Evolutionary conservation across 2,888 invertebrate genomes (phyloP), one percentile per base, ranked within the genome.

Genomic region (Piscicola geometra): DNA sequence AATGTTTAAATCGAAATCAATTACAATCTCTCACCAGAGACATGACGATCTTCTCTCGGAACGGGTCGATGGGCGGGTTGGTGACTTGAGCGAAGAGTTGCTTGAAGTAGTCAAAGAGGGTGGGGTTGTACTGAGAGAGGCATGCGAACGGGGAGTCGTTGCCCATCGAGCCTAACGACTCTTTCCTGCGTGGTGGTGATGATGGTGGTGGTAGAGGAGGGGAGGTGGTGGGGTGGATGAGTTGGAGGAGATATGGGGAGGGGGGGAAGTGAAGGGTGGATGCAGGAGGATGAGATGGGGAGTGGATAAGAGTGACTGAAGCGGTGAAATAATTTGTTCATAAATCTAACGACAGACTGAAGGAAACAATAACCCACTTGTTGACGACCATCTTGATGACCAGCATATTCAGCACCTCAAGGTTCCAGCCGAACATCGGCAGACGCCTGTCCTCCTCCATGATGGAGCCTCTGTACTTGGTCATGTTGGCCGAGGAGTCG

Each of bases 41-140:
- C 98, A 99, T 99, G 78, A 99, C 97, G 80, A 98, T 93, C 87
- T 94, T 94, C 87, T 99, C 99, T 82, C 96, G 90, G 89, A 99
- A 98, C 52, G 99, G 99, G 88, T 99, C 99, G 81, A 99, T 98
- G 2, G 99, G 99, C 3, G 99, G 99, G 88, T 99, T 99, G 81
- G 99, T 99, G 81, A 88, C 88, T 89, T 99, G 99, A 50, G 99
- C 99, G 87, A 99, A 99, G 68, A 98, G 88, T 85, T 99, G 99
- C 85, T 99, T 98, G 88, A 99, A 99, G 86, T 99, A 99, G 81
- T 94, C 94, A 86, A 96, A 99, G 0, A 93, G 89, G 77, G 97
- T 88, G 12, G 99, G 99, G 84, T 96, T 93, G 88, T 93, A 97
- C 84, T 90, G 89, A 0, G 98, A 99, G 35, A 99, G 89, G 82